phyloP scores from a whole-genome alignment of 1,140 invertebrate species.

The Macrobrachium rosenbergii region DNA sequence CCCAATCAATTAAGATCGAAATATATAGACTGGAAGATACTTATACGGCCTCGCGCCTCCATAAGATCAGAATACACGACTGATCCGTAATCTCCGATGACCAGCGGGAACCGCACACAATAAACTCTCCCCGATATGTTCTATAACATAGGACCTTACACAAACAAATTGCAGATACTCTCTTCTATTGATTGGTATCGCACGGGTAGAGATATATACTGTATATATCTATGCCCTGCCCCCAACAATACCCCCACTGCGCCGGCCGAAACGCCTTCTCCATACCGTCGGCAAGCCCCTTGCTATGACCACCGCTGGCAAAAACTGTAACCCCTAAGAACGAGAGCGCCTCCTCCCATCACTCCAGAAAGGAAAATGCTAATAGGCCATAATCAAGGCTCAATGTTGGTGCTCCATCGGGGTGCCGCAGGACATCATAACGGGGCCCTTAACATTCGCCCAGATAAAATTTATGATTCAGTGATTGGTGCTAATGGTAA shows the following conservation, averaged over 20 bases:
- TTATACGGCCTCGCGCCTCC: too few species aligned
- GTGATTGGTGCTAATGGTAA: constrained; percentile 22
- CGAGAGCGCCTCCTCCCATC: constrained; percentile 35
- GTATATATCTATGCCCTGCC: constrained; percentile 9
- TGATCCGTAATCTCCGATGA: too few species aligned
- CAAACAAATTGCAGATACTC: too few species aligned
- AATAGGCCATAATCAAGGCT: constrained; percentile 42
- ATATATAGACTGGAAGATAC: too few species aligned
- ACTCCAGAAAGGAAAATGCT: constrained; percentile 47
- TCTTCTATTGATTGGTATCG: too few species aligned
- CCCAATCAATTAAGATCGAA: too few species aligned
- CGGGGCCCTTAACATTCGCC: background rate
- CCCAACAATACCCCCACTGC: constrained; percentile 22
- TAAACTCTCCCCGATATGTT: too few species aligned
- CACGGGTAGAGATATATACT: background rate
- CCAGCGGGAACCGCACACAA: too few species aligned
- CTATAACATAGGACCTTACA: too few species aligned
- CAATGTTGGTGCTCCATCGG: background rate
- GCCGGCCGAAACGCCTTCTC: too few species aligned
- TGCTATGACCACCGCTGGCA: constrained; percentile 25
- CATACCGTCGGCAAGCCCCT: background rate
- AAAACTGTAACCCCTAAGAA: constrained; percentile 40
- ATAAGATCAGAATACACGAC: too few species aligned
- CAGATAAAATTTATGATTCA: constrained; percentile 16
- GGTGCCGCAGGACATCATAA: background rate